phyloP scores from a whole-genome alignment of 2,113 vertebrate species.

The Nannospalax galili region DNA sequence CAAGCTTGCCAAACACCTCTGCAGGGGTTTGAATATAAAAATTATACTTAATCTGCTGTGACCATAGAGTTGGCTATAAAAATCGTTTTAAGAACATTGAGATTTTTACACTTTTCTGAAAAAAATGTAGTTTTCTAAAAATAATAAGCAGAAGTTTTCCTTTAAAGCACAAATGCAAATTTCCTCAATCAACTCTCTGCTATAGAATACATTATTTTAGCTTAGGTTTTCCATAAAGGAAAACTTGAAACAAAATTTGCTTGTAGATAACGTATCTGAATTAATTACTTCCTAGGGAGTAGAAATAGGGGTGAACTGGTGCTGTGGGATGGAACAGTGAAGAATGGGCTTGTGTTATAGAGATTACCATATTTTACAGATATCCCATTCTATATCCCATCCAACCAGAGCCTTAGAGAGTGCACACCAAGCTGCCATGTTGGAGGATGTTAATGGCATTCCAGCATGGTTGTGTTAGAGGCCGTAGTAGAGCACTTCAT shows the following conservation, averaged over 20 bases:
- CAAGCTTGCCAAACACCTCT: not conserved
- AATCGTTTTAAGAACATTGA: conserved; percentile 26
- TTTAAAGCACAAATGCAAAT: conserved; percentile 19
- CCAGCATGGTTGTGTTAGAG: no score
- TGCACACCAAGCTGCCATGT: not conserved
- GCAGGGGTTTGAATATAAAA: conserved; percentile 63
- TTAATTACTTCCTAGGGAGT: not conserved
- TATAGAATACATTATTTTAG: not conserved
- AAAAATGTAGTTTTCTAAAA: conserved; percentile 35
- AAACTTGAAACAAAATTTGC: not conserved
- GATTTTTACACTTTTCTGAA: conserved; percentile 11
- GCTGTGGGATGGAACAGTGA: not conserved
- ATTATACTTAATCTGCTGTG: conserved; percentile 52
- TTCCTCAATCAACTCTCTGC: not conserved
- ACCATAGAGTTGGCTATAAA: conserved; percentile 61
- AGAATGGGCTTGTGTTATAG: not conserved
- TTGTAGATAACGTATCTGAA: not conserved
- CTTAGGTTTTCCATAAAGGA: not conserved
- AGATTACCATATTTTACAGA: not conserved
- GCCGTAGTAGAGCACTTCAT: fast-evolving
- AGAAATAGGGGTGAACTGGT: not conserved
- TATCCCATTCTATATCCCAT: not conserved
- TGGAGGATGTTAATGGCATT: not conserved
- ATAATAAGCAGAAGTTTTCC: conserved; percentile 40
- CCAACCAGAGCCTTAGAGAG: not conserved